Evolutionary conservation across 1,140 invertebrate species (phyloP), one percentile per base, ranked within the genome.

Genomic region (Drosophila aff.): DNA sequence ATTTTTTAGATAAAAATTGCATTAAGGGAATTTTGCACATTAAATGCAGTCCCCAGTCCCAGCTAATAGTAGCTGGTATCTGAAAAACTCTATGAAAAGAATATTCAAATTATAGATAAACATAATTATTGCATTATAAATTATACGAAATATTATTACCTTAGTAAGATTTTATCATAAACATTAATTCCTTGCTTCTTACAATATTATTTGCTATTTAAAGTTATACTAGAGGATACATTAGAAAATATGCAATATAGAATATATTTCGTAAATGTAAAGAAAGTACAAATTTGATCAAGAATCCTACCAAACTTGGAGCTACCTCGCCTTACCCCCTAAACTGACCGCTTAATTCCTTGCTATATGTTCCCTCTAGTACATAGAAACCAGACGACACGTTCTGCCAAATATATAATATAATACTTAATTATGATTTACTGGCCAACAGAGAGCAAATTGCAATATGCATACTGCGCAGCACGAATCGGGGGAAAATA

Each of bases 381-480:
- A 57, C 31, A 50, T 36, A 69, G 7, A 18, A 66, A 21, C 43
- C 47, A 59, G 26, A 53, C 43, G 21, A 50, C 38, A 73, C 67
- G 67, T 73, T 72, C 21, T 40, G 5, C n/a, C 6, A 38, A 57
- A 40, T 57, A 57, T 40, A 55, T 57, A 57, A 57, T 26, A 40
- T 57, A 33, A 41, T 21, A 76, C 68, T 63, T 75, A 76, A 76
- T 71, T 69, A 79, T 71, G 52, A 64, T 76, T 77, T 76, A 47
- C 38, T 58, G 7, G 40, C 53, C 21, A 65, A 38, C 46, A 26
- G 46, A 49, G 28, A 38, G 49, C 15, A 41, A 36, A 18, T 40
- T 28, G 44, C 38, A 64, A 36, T 73, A 60, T 73, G 67, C 43
- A 72, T 50, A 18, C 44, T 73, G 71, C 71, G 71, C 67, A 73